Evolutionary conservation across 2,888 invertebrate genomes (phyloP), one percentile per base, ranked within the genome.

Genomic region (Dascillus cervinus): DNA sequence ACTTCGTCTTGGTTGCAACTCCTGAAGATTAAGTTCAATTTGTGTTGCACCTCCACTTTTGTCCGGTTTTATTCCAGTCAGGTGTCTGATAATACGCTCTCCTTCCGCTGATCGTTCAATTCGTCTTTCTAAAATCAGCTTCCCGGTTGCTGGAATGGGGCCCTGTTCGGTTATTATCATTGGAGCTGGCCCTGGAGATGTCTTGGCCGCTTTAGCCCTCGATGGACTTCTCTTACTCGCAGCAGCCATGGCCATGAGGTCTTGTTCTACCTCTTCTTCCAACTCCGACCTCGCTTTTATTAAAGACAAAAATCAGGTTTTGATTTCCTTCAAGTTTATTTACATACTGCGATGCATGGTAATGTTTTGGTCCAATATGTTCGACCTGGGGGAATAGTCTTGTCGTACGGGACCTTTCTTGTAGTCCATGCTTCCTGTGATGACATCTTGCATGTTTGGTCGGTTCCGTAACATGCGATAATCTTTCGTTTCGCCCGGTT

Each of bases 101-200:
- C 45, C 47, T 4, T 44, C 48, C 3, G 53, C 48, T 8, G 52
- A 43, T 25, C 56, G 45, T 30, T 55, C 54, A 3, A 61, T 50
- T 11, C 47, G 45, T 29, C 44, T 49, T 29, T 58, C 53, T 3
- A 53, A 38, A n/a, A 50, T 45, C 9, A 58, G 35, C 40, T 57
- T 51, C 21, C 52, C 50, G 3, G 49, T 25, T 1, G 53, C 48
- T 8, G 39, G 43, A 21, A 57, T 49, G n/a, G 44, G 41, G 2
- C 58, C 59, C 3, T 40, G 29, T 1, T 44, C 44, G 4, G 54
- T 53, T 32, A 41, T 42, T 3, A 55, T 40, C 4, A 32, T 22
- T 20, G 48, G 17, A 17, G 8, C 8, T 17, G 17, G 5, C 8
- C 17, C 17, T 6, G 8, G 4, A 17, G 17, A 17, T 17, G 17